Evolutionary conservation across 2,113 vertebrate genomes (phyloP).

Genomic region (Sakesphorus luctuosus): DNA sequence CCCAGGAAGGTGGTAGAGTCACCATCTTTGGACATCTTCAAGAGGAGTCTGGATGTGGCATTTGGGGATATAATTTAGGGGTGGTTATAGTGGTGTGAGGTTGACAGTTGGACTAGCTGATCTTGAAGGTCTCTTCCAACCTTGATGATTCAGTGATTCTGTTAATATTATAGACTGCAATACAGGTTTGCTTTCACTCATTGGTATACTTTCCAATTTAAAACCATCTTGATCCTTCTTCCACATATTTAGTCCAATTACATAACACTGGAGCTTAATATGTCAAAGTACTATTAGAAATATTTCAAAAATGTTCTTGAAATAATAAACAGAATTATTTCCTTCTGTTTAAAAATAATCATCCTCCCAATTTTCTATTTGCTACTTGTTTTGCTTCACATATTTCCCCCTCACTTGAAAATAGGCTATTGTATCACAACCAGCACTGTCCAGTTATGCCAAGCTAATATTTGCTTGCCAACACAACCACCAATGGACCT

Average conservation of each 20-base stretch:
- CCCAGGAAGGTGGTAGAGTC: not conserved
- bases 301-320: not conserved
- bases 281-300: not conserved
- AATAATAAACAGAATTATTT: not conserved
- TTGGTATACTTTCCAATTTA: not conserved
- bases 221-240: not conserved
- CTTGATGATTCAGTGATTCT: not conserved
- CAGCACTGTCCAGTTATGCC: slow-evolving; percentile 46
- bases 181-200: not conserved
- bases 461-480: slow-evolving; percentile 18
- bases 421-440: slow-evolving; percentile 12
- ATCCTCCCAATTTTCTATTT: not conserved
- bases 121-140: not conserved
- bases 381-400: slow-evolving; percentile 9
- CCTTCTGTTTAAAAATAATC: not conserved
- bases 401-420: slow-evolving; percentile 45
- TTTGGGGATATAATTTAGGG: not conserved
- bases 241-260: not conserved
- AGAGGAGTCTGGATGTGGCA: not conserved
- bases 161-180: not conserved
- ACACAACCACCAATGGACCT: not conserved
- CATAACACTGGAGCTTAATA: not conserved
- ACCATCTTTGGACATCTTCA: not conserved
- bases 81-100: not conserved
- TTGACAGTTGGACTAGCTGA: too few relatives aligned